phyloP scores from a whole-genome alignment of 2,888 invertebrate genomes.

The Fabriciana adippe region DNA sequence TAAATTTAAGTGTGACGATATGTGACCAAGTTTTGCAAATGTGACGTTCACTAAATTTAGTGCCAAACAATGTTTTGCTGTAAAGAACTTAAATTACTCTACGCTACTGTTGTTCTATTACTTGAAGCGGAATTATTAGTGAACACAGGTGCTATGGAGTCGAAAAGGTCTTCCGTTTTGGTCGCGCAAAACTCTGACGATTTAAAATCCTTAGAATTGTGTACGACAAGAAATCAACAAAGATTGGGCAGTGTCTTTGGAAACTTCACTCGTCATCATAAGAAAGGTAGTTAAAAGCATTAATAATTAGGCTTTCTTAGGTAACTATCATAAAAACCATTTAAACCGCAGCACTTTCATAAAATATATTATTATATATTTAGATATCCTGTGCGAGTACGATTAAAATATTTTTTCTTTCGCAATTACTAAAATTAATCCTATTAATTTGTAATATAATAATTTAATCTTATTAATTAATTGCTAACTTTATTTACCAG shows the following conservation, averaged over 20 bases:
- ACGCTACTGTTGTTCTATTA: conserved; percentile 71
- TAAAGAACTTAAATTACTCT: conserved; percentile 77
- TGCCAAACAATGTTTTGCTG: conserved; percentile 80
- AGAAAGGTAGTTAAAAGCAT: conserved; percentile 62
- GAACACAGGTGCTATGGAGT: conserved; percentile 75
- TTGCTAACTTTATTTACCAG: not conserved
- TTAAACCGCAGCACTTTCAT: too few relatives aligned
- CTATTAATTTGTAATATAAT: too few relatives aligned
- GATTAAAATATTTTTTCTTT: too few relatives aligned
- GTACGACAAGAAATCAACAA: conserved; percentile 72
- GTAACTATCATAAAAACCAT: not conserved
- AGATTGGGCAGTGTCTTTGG: conserved; percentile 75
- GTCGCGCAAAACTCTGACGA: conserved; percentile 71
- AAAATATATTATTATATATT: too few relatives aligned
- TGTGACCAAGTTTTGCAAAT: conserved; percentile 56
- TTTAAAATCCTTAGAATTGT: conserved; percentile 69
- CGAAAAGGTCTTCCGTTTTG: conserved; percentile 71
- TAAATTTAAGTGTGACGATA: conserved; percentile 68
- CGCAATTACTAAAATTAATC: too few relatives aligned
- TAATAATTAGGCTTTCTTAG: too few relatives aligned
- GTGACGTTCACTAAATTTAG: conserved; percentile 61
- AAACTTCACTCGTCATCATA: conserved; percentile 76
- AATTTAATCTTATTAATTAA: too few relatives aligned
- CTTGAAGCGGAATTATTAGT: conserved; percentile 71
- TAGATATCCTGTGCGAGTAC: too few relatives aligned